phyloP scores from a whole-genome alignment of 92 coral and sea anemone genomes.

The Porites rus region DNA sequence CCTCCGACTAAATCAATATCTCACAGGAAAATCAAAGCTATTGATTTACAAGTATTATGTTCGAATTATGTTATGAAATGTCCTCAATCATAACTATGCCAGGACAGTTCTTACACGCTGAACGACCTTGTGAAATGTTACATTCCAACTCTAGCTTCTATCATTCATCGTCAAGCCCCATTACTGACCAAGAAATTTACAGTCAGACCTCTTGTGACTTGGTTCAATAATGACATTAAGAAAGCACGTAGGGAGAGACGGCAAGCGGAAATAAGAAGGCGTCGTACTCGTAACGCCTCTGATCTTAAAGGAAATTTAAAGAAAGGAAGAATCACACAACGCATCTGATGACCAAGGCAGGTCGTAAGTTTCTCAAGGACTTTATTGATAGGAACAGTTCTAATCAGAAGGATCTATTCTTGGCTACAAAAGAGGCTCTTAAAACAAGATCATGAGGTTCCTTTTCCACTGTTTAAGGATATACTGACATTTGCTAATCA shows the following conservation, averaged over 20 bases:
- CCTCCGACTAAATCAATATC: conserved; percentile 22
- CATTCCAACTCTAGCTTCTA: conserved; percentile 2
- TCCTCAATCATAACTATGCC: not conserved
- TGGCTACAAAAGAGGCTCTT: not conserved
- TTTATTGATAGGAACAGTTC: conserved; percentile 3
- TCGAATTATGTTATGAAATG: not conserved
- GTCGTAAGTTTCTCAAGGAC: not conserved
- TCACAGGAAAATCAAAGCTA: conserved; percentile 38
- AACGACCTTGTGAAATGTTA: conserved; percentile 8
- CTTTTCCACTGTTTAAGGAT: not conserved
- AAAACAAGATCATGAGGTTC: conserved; percentile 5
- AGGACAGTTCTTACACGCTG: conserved; percentile 1
- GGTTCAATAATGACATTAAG: conserved; percentile 5
- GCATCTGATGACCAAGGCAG: conserved; percentile 5
- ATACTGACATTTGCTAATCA: not conserved
- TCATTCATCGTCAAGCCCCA: conserved; percentile 1
- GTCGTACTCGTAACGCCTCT: not conserved
- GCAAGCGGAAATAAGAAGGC: conserved; percentile 9
- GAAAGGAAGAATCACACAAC: conserved; percentile 7
- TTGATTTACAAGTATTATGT: conserved; percentile 26
- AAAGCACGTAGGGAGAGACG: conserved; percentile 14
- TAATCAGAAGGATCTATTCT: not conserved
- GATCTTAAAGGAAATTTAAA: conserved; percentile 1
- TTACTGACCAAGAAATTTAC: conserved; percentile 9
- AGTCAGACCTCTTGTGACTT: not conserved